Conservation (phyloP, 2,113 vertebrate genomes). For the Rhadina sibilatrix region DNA sequence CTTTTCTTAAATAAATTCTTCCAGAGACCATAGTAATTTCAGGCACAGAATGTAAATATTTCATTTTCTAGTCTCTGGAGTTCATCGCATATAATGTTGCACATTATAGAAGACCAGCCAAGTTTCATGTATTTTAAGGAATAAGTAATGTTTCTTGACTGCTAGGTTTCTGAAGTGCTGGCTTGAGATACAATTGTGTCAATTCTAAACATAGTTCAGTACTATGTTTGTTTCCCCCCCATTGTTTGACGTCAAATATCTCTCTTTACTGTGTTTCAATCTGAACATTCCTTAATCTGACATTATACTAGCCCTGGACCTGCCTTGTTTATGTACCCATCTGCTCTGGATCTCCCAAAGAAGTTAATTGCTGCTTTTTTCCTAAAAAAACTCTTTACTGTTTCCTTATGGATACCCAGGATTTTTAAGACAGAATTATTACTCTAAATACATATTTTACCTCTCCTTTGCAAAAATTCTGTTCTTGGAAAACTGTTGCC, state of each 20-base stretch:
- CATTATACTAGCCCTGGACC: background rate
- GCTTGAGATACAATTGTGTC: background rate
- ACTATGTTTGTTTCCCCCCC: background rate
- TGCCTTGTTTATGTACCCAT: background rate
- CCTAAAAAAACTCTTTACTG: background rate
- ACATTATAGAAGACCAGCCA: background rate
- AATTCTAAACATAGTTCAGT: background rate
- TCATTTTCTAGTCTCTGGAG: background rate
- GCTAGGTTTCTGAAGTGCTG: background rate
- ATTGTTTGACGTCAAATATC: background rate
- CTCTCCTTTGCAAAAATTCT: background rate
- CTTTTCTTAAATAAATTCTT: background rate
- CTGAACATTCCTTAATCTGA: background rate
- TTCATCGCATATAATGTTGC: background rate
- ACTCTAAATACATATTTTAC: background rate
- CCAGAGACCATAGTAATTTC: background rate
- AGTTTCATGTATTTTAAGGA: background rate
- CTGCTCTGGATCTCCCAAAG: background rate
- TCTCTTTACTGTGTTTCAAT: background rate
- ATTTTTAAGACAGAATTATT: background rate
- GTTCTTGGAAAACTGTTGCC: rapidly evolving
- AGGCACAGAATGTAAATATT: background rate
- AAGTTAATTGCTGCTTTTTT: background rate
- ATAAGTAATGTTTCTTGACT: background rate
- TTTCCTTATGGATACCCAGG: background rate